Base-by-base conservation (phyloP, 2,888 invertebrate species). In the Colostygia pectinataria region DNA sequence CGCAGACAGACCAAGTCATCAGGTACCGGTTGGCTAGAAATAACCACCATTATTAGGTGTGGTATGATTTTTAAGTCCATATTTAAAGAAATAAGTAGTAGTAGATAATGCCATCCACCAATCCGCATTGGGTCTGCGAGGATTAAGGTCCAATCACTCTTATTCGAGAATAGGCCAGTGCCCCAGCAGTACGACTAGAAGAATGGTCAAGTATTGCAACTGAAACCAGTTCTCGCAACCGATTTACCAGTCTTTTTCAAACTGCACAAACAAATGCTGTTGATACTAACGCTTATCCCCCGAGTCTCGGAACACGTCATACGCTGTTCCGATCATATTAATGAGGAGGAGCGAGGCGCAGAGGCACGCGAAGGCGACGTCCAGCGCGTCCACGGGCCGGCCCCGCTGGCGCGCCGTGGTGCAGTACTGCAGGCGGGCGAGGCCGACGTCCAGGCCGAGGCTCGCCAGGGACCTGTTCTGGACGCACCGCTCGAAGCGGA, bases 261-360 rank as follows among this genome's bases (percentile, higher is more conserved):
- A 18, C 4, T 18, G 18, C 4, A 18, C 18, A 18, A 18, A 4
- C 18, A 18, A 18, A 18, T 18, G 18, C 2, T 18, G 18, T 18
- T 18, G 31, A n/a, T 4, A 59, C 72, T 73, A 12, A 74, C 74
- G 68, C 50, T 65, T 66, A 8, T 12, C 40, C 0, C 62, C 59
- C 1, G 41, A n/a, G 25, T 38, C 57, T 27, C 53, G 55, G 1
- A 68, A 8, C 8, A 66, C 10, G 23, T 82, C 76, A 32, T 76
- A 81, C 0, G 64, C 53, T 2, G 82, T 82, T 0, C 81, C 83
- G 0, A 73, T 1, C 0, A 68, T 0, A 47, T 82, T 83, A 5
- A 69, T 34, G 1, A 61, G 14, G 6, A 80, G 5, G 0, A 80
- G 12, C 0, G 56, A 25, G 0, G 49, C 66, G 1, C 60, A 53